Conservation (phyloP, 2,797 vertebrate genomes). For the Enteromius treurensis region DNA sequence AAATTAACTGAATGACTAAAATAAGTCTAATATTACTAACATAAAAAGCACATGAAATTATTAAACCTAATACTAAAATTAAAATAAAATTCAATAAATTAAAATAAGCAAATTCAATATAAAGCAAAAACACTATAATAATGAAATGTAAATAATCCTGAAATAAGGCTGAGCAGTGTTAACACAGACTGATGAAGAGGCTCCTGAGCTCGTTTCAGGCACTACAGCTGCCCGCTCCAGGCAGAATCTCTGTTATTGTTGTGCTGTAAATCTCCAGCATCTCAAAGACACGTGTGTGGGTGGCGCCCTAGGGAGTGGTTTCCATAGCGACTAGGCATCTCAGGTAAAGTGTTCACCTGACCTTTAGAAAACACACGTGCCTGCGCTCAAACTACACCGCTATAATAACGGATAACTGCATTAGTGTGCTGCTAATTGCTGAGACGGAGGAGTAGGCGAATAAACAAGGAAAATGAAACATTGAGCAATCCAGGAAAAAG, state of each 20-base stretch:
- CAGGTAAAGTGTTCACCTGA: constrained; percentile 15
- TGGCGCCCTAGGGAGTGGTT: background rate
- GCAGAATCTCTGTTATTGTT: background rate
- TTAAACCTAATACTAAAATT: no score
- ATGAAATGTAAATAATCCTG: no score
- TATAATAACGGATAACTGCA: background rate
- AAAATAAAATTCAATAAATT: no score
- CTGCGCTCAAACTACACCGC: background rate
- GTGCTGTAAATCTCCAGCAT: background rate
- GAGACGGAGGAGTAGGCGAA: background rate
- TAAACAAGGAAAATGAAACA: background rate
- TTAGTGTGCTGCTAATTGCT: background rate
- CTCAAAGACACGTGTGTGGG: background rate
- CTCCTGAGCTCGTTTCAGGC: background rate
- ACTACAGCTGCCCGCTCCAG: background rate
- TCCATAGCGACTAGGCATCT: background rate
- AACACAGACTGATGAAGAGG: no score
- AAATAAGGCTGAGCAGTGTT: no score
- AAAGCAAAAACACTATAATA: background rate
- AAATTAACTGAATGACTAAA: no score
- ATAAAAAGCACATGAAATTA: no score
- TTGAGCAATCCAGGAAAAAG: background rate
- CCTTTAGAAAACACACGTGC: constrained; percentile 9
- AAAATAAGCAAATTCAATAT: no score
- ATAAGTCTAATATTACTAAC: no score